Percentiles rank a stretch among this genome's conserved stretches.
phyloP scores from a whole-genome alignment of 2,113 vertebrate species.

The Ibidorhyncha struthersii region DNA sequence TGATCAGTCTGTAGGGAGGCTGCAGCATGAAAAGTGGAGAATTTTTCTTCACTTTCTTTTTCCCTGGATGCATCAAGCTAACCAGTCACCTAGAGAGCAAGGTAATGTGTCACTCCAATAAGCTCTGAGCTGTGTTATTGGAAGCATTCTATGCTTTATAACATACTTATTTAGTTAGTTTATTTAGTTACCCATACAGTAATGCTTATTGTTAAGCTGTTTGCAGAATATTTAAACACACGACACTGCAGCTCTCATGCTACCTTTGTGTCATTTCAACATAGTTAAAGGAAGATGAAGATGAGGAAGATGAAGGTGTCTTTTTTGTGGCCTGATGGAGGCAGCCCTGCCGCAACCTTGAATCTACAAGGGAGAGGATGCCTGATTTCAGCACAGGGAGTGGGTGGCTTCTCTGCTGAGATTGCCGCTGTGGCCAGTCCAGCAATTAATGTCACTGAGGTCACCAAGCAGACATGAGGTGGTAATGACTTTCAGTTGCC shows the following conservation, averaged over 20 bases:
- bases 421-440: background rate
- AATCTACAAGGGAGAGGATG: background rate
- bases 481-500: slow-evolving; percentile 1
- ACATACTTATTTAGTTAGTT: background rate
- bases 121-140: background rate
- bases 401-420: background rate
- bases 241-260: background rate
- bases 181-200: background rate
- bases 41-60: background rate
- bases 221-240: background rate
- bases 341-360: background rate
- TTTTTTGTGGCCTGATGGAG: background rate
- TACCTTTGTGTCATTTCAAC: background rate
- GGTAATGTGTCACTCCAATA: background rate
- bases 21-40: background rate
- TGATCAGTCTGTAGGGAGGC: background rate
- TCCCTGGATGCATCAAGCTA: background rate
- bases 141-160: background rate
- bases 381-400: background rate
- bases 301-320: background rate
- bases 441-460: slow-evolving; percentile 23
- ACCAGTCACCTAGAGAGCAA: background rate
- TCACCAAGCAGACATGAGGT: background rate
- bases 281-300: background rate
- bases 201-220: background rate